Conservation (phyloP, 2,888 invertebrate species). For the Calameuta filiformis region DNA sequence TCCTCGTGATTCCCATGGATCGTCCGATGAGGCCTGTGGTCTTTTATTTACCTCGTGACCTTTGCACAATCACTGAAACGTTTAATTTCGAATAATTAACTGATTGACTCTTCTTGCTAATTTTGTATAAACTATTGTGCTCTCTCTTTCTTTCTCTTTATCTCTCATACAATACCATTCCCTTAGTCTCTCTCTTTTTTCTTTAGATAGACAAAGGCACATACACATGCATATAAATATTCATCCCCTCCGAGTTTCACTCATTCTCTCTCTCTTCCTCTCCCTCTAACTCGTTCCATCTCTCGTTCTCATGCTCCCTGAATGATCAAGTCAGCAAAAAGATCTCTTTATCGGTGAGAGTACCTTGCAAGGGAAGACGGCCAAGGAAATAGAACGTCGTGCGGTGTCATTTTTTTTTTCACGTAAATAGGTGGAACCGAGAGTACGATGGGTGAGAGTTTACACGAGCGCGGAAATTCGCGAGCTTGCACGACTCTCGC, state of each 20-base stretch:
- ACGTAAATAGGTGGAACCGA: neutral
- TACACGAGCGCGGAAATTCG: conserved; percentile 16
- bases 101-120: neutral
- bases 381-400: neutral
- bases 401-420: neutral
- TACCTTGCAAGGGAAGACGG: neutral
- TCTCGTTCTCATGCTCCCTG: neutral
- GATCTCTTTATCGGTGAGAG: neutral
- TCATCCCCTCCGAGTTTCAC: neutral
- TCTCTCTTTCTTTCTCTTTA: neutral
- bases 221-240: neutral
- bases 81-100: neutral
- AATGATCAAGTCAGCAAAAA: neutral
- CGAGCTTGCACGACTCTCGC: conserved; percentile 40
- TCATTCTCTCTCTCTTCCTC: neutral
- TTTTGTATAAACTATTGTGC: neutral
- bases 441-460: neutral
- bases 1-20: neutral
- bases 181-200: neutral
- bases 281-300: neutral
- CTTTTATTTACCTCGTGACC: neutral
- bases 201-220: neutral
- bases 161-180: neutral
- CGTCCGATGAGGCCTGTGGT: neutral
- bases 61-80: neutral